Evolutionary conservation across 2,113 vertebrate genomes (phyloP).

Genomic region (Neoarius graeffei): DNA sequence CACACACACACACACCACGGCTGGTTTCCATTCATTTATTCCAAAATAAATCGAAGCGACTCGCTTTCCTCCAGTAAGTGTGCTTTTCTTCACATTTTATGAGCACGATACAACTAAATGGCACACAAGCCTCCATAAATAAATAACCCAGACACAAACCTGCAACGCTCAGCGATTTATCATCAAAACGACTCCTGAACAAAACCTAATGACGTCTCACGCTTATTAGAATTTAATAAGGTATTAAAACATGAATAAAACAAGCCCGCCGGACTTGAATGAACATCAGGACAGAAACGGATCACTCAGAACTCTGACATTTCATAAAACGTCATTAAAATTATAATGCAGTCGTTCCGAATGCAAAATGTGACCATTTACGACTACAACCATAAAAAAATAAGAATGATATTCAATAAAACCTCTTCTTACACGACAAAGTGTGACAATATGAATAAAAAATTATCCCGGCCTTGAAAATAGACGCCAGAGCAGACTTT

Average conservation of each 20-base stretch:
- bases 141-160: conserved; percentile 14
- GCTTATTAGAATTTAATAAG: conserved; percentile 26
- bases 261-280: background rate
- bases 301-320: background rate
- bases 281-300: background rate
- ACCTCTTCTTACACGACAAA: background rate
- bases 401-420: background rate
- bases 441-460: background rate
- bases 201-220: background rate
- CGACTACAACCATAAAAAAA: background rate
- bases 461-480: background rate
- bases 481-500: background rate
- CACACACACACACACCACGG: background rate
- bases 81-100: background rate
- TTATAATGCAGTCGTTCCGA: background rate
- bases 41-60: background rate
- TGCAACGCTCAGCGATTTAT: background rate
- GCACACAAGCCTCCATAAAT: background rate
- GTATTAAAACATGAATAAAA: conserved; percentile 17
- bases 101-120: background rate
- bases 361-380: background rate
- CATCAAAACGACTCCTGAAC: background rate
- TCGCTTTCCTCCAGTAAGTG: background rate
- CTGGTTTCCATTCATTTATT: background rate
- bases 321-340: conserved; percentile 21